Evolutionary conservation across 2,797 vertebrate species (phyloP).

Genomic region (Lagothrix lagotricha): DNA sequence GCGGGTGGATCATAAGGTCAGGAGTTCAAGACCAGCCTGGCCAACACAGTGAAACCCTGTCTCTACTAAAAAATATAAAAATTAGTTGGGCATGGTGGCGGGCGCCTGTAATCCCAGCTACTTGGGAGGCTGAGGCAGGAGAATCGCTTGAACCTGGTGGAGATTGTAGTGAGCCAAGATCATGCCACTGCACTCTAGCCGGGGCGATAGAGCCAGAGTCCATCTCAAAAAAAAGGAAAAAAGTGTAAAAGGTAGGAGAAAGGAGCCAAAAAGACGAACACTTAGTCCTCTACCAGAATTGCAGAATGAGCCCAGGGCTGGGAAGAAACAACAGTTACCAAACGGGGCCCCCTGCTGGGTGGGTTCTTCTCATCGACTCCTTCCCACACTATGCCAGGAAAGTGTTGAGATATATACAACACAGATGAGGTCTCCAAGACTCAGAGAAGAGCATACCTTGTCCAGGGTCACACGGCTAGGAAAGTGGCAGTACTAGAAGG

Average conservation of each 20-base stretch:
- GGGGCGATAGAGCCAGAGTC: too few species aligned
- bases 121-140: too few species aligned
- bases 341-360: neutral
- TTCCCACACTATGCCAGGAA: neutral
- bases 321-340: neutral
- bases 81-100: too few species aligned
- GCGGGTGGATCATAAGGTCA: too few species aligned
- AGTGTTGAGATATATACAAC: neutral
- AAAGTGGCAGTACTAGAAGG: neutral
- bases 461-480: neutral
- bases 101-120: too few species aligned
- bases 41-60: too few species aligned
- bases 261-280: neutral
- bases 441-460: conserved; percentile 6
- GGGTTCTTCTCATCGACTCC: neutral
- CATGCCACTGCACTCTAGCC: too few species aligned
- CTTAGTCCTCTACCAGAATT: neutral
- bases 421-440: neutral
- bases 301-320: neutral
- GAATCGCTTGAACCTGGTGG: too few species aligned
- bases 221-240: too few species aligned
- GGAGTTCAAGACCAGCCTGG: too few species aligned
- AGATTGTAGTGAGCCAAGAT: too few species aligned
- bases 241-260: neutral
- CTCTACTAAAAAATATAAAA: too few species aligned